Evolutionary conservation across 2,888 invertebrate genomes (phyloP), one percentile per base, ranked within the genome.

Genomic region (Calameuta filiformis): DNA sequence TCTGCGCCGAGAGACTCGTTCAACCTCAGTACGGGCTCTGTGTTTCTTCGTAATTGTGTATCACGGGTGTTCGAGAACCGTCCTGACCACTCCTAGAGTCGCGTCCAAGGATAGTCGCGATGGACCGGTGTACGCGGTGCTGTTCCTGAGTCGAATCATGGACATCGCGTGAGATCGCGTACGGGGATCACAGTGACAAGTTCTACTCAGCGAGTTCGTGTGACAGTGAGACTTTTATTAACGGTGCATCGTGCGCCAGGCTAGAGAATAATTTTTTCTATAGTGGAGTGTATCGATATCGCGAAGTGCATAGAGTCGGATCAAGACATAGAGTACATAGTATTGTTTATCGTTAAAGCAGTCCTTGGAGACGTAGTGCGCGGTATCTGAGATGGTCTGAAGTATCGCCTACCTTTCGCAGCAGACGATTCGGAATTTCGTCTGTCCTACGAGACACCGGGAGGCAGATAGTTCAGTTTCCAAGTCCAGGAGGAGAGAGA

Each of bases 181-280:
- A 82, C 80, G 84, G 86, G 85, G 87, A 85, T 82, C 76, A 82
- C 82, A 75, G 81, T 77, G 82, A 56, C 56, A 73, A 79, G 79
- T 78, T 78, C 75, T 80, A 78, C 69, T 73, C 35, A 76, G 76
- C 77, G 76, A 79, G 78, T 75, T 76, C 69, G 77, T 83, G 86
- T 86, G 84, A 85, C 84, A 84, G 86, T 85, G 84, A 85, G 83
- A 83, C 78, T 83, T 75, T 33, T 34, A 40, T 40, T 56, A 56
- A 56, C 56, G 56, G 56, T 56, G 56, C 56, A 56, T 23, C 23
- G 56, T 56, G 56, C 56, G 2, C 56, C 56, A 23, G 56, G 56
- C 56, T 23, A 56, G 56, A 56, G 56, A 56, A 56, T 56, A 1
- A 56, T 56, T 56, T 56, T 56, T 56, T 56, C 56, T 56, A 56